Conservation (phyloP, 2,797 vertebrate genomes). For the Buceros bicornis region DNA sequence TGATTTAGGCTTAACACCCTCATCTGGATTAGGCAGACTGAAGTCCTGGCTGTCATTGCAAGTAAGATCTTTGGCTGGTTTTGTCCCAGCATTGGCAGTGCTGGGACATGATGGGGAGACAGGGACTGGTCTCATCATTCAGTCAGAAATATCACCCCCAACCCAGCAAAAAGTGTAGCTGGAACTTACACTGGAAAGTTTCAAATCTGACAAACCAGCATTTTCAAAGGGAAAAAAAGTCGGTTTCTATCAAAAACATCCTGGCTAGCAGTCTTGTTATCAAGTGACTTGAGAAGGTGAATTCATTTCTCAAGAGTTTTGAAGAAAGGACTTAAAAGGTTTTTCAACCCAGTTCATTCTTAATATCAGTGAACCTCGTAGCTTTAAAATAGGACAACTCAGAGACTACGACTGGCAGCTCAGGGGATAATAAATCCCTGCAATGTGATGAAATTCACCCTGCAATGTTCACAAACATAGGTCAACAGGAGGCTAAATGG, state of each 20-base stretch:
- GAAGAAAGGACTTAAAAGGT: neutral
- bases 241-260: neutral
- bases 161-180: accelerated
- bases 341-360: neutral
- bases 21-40: neutral
- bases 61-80: neutral
- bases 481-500: constrained; percentile 61
- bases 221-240: neutral
- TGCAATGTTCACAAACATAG: constrained; percentile 49
- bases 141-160: neutral
- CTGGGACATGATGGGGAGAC: neutral
- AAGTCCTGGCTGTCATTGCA: neutral
- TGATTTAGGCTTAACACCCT: neutral
- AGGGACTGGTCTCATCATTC: neutral
- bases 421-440: constrained; percentile 25
- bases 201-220: neutral
- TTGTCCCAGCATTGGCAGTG: neutral
- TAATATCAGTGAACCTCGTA: neutral
- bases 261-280: neutral
- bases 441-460: constrained; percentile 41
- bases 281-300: neutral
- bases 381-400: neutral
- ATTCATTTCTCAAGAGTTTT: neutral
- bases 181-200: neutral
- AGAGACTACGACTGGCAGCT: neutral